These are phyloP conservation scores for Ditylenchus weischeri DNA, from an alignment of 2,888 invertebrate genomes.

Conservation along the genomic window DNA sequence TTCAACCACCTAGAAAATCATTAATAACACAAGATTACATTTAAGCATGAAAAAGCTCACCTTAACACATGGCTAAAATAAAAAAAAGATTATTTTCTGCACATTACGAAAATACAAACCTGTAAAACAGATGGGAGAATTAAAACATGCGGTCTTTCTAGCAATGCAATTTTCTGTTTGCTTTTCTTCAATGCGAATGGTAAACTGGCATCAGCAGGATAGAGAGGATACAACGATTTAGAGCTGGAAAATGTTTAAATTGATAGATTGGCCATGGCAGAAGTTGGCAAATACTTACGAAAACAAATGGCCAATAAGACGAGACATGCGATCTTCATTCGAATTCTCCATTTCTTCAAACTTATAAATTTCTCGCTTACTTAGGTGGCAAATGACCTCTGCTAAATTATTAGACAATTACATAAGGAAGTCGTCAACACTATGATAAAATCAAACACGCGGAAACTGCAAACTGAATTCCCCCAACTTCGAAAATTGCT, in stretches of 20 bases:
- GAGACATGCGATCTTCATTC: slow-evolving; percentile 20
- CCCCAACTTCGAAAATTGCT: slow-evolving; percentile 14
- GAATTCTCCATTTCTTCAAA: slow-evolving; percentile 10
- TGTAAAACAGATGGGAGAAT: slow-evolving; percentile 19
- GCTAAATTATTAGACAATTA: background rate
- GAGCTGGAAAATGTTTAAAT: background rate
- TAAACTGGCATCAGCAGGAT: slow-evolving; percentile 10
- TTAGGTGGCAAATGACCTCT: slow-evolving; percentile 17
- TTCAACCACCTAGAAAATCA: slow-evolving; percentile 7
- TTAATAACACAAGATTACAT: background rate
- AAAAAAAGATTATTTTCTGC: background rate
- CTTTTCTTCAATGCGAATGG: slow-evolving; percentile 8
- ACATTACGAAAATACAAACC: background rate
- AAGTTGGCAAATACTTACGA: background rate
- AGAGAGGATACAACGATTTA: slow-evolving; percentile 17
- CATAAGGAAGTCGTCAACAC: no score
- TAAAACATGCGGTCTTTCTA: slow-evolving; percentile 11
- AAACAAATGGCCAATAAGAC: slow-evolving; percentile 17
- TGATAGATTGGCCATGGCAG: background rate
- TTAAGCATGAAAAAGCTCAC: background rate
- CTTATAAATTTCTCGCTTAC: slow-evolving; percentile 11
- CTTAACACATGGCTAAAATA: background rate
- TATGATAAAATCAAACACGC: background rate
- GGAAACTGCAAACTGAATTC: slow-evolving; percentile 13
- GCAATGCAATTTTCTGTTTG: background rate